These are phyloP conservation scores for Clarias magur DNA, from an alignment of 2,113 vertebrate species.

Conservation along the genomic window DNA sequence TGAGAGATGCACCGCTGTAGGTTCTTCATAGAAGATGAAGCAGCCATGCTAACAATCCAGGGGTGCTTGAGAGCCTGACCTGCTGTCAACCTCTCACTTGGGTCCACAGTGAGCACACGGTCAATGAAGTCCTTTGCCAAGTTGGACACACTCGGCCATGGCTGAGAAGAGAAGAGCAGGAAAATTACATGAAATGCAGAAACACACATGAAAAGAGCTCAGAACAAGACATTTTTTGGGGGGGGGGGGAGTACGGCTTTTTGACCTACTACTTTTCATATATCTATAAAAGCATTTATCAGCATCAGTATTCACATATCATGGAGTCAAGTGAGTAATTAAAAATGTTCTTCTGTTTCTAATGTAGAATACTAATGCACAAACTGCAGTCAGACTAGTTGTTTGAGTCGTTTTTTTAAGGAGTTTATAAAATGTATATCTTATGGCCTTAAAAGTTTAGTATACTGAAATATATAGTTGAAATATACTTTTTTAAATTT, in stretches of 20 bases:
- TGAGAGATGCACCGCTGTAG: slow-evolving; percentile 96
- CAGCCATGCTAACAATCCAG: slow-evolving; percentile 97
- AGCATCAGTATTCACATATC: background rate
- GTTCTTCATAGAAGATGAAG: slow-evolving; percentile 98
- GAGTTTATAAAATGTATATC: background rate
- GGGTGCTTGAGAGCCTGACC: slow-evolving; percentile 95
- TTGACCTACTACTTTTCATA: background rate
- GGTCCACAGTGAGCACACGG: slow-evolving; percentile 91
- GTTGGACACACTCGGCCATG: slow-evolving; percentile 97
- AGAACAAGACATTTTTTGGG: background rate
- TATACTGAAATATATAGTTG: too few relatives aligned
- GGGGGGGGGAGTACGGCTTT: background rate
- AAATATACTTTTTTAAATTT: too few relatives aligned
- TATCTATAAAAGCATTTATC: background rate
- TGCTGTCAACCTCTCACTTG: slow-evolving; percentile 85
- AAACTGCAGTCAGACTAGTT: background rate
- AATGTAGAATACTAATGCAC: background rate
- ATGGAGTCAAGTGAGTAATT: background rate
- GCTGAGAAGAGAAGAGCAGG: slow-evolving; percentile 70
- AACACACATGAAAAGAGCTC: background rate
- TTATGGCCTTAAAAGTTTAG: background rate
- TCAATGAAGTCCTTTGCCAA: slow-evolving; percentile 98
- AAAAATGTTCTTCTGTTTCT: background rate
- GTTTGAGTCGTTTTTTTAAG: background rate
- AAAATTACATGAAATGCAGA: background rate